Conservation (phyloP, 2,797 vertebrate species). For the Psittacula derbiana region DNA sequence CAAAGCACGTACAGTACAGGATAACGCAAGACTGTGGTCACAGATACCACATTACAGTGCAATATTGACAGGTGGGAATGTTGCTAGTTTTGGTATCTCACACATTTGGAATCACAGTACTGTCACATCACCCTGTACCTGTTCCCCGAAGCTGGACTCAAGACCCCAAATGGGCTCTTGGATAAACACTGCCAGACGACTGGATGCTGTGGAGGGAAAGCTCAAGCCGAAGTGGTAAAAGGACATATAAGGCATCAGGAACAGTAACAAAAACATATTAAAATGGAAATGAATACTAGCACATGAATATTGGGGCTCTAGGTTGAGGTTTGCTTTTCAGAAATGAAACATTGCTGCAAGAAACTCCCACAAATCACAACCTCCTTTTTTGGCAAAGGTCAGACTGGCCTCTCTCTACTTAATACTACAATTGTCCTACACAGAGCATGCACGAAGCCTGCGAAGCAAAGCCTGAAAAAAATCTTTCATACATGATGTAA, state of each 20-base stretch:
- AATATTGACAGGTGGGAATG: not conserved
- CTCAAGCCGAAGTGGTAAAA: not conserved
- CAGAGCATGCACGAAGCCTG: not conserved
- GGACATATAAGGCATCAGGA: not conserved
- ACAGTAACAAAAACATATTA: not conserved
- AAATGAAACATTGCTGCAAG: not conserved
- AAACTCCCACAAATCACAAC: not conserved
- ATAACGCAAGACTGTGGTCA: not conserved
- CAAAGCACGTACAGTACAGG: not conserved
- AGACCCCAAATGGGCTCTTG: not conserved
- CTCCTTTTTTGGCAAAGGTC: not conserved
- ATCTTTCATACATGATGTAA: not conserved
- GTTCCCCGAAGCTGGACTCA: not conserved
- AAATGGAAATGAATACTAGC: not conserved
- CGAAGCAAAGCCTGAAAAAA: not conserved
- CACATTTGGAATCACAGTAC: not conserved
- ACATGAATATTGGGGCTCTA: rapidly evolving
- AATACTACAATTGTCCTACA: not conserved
- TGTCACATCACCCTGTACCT: not conserved
- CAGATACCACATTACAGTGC: not conserved
- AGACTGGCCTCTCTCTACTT: not conserved
- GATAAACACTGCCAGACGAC: not conserved
- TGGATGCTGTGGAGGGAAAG: not conserved
- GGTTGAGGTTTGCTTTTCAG: not conserved
- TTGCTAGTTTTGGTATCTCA: not conserved